phyloP scores from a whole-genome alignment of 2,888 invertebrate species.

The Epistrophella euchroma region DNA sequence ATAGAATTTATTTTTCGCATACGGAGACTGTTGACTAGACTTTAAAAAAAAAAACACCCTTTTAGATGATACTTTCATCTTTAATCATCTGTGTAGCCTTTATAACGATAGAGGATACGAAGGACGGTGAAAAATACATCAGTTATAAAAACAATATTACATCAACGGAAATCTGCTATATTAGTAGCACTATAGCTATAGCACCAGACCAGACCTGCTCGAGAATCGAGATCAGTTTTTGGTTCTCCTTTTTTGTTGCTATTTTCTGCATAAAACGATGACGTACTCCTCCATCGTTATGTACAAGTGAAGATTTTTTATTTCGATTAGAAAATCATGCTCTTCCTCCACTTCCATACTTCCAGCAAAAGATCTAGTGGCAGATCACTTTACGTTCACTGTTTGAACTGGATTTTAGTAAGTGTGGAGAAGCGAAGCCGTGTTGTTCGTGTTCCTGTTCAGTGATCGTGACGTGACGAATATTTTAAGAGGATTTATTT shows the following conservation, averaged over 20 bases:
- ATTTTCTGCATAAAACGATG: constrained; percentile 67
- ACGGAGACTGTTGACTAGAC: too few species aligned
- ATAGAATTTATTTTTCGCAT: too few species aligned
- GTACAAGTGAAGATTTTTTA: constrained; percentile 49
- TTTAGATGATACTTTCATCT: constrained; percentile 56
- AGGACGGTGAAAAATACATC: constrained; percentile 44
- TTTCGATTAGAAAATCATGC: constrained; percentile 58
- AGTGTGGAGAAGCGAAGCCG: constrained; percentile 42
- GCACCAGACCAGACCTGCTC: constrained; percentile 10
- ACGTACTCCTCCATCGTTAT: constrained; percentile 36
- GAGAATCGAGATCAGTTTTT: constrained; percentile 33
- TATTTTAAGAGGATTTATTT: constrained; percentile 25
- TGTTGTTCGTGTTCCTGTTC: constrained; percentile 39
- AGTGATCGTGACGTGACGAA: constrained; percentile 42
- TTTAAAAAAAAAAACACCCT: constrained; percentile 7
- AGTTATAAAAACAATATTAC: constrained; percentile 52
- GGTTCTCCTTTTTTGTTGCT: constrained; percentile 36
- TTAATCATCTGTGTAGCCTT: constrained; percentile 11
- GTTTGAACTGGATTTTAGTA: constrained; percentile 45
- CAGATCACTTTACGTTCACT: constrained; percentile 25
- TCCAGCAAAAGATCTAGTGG: constrained; percentile 17
- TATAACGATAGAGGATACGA: constrained; percentile 11
- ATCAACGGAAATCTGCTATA: constrained; percentile 70
- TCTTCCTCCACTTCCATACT: constrained; percentile 47
- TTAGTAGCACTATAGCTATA: constrained; percentile 6